Evolutionary conservation across 1,140 invertebrate genomes (phyloP).

Genomic region (Coelopa frigida): DNA sequence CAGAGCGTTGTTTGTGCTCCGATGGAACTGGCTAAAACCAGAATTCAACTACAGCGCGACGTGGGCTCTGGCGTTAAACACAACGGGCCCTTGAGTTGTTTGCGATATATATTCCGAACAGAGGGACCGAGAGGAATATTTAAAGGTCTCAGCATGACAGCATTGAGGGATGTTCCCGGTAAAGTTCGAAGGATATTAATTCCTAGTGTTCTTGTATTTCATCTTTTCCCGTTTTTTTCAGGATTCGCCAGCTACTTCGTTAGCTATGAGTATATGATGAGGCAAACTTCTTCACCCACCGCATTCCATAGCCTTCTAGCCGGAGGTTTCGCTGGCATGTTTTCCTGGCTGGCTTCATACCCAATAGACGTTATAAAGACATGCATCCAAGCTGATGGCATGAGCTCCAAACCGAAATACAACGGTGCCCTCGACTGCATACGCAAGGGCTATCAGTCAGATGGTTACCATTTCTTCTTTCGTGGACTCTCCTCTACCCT

Average conservation of each 20-base stretch:
- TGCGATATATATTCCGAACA: slow-evolving; percentile 54
- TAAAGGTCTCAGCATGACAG: slow-evolving; percentile 67
- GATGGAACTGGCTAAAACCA: slow-evolving; percentile 81
- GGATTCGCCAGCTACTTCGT: slow-evolving; percentile 52
- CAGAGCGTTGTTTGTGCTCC: slow-evolving; percentile 78
- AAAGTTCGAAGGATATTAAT: too few relatives aligned
- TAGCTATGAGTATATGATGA: slow-evolving; percentile 65
- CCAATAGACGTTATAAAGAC: slow-evolving; percentile 88
- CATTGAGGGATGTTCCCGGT: slow-evolving; percentile 66
- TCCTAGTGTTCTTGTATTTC: too few relatives aligned
- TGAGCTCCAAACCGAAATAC: slow-evolving; percentile 51
- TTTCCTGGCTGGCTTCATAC: slow-evolving; percentile 80
- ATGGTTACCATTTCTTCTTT: slow-evolving; percentile 62
- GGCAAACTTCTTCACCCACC: slow-evolving; percentile 39
- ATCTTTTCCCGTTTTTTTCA: slow-evolving; percentile 3
- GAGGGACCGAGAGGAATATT: slow-evolving; percentile 65
- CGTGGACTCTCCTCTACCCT: slow-evolving; percentile 69
- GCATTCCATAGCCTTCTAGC: slow-evolving; percentile 59
- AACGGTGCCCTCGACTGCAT: slow-evolving; percentile 64
- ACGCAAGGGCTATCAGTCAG: slow-evolving; percentile 55
- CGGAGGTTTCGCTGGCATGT: slow-evolving; percentile 73
- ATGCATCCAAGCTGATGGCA: slow-evolving; percentile 69
- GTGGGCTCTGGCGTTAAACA: slow-evolving; percentile 37
- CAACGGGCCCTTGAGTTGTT: slow-evolving; percentile 56
- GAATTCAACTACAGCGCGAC: slow-evolving; percentile 58